Evolutionary conservation across 1,140 invertebrate genomes (phyloP), one percentile per base, ranked within the genome.

Genomic region (Odontomachus brunneus): DNA sequence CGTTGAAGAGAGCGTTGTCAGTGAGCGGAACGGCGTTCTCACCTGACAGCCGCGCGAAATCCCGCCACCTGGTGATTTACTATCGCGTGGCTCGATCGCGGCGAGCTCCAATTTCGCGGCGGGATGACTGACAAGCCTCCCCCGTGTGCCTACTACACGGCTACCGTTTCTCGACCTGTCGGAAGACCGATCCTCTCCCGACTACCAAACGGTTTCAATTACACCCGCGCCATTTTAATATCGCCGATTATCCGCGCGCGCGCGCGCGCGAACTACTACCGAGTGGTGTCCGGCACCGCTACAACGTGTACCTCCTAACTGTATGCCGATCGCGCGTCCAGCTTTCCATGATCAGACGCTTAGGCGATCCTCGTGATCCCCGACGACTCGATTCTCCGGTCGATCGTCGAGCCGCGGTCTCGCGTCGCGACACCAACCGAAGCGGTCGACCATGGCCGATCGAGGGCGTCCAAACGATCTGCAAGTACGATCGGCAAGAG

Each of bases 141-240:
- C 49, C 12, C 38, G 38, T 44, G 38, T 7, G 71, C 44, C 53
- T 73, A 62, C 71, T 73, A 62, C 71, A n/a, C 26, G 63, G 51
- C 29, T 51, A 62, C 49, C 57, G 75, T 4, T 24, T 49, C 33
- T 74, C 60, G 51, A 55, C 57, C 74, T 84, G 59, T 81, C 78
- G 19, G 84, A 86, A 86, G 88, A 89, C 75, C 82, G 84, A 89
- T 74, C 29, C 72, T 82, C 69, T 59, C 49, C 60, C 48, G n/a
- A 7, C 22, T 55, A 62, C 26, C 75, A 29, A 80, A 71, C 65
- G 33, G 4, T 57, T 80, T 80, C 65, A 57, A 80, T 69, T 71
- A 19, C n/a, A 71, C 38, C 63, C 75, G 15, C 74, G 63, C 67
- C 75, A 69, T 69, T 78, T 12, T 14, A 67, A 60, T 60, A 62